phyloP scores from a whole-genome alignment of 2,888 invertebrate species.

The Agonum fuliginosum region DNA sequence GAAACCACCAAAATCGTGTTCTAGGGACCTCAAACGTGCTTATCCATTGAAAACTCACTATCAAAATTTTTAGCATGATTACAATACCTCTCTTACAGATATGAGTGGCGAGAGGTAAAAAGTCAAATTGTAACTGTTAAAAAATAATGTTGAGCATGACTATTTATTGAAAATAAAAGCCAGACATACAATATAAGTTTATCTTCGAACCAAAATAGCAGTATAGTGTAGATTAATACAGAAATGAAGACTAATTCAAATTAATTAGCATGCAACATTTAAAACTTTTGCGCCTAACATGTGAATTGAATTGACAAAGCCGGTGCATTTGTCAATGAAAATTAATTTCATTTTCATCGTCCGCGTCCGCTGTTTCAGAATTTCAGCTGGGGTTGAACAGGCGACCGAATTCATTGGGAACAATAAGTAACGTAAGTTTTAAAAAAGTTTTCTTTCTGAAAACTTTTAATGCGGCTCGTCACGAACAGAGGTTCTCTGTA shows the following conservation, averaged over 20 bases:
- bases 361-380: background rate
- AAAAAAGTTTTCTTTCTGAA: slow-evolving; percentile 42
- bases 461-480: slow-evolving; percentile 51
- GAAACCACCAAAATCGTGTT: too few relatives aligned
- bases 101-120: too few relatives aligned
- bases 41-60: too few relatives aligned
- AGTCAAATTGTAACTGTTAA: too few relatives aligned
- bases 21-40: too few relatives aligned
- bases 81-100: too few relatives aligned
- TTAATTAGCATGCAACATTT: slow-evolving; percentile 12
- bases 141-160: too few relatives aligned
- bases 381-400: background rate
- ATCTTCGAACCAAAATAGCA: too few relatives aligned
- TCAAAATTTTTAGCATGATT: too few relatives aligned
- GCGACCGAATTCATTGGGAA: slow-evolving; percentile 15
- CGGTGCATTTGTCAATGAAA: slow-evolving; percentile 16
- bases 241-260: slow-evolving; percentile 1
- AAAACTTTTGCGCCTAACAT: background rate
- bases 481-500: slow-evolving; percentile 53
- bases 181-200: too few relatives aligned
- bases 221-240: too few relatives aligned
- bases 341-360: slow-evolving; percentile 11
- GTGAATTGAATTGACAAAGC: background rate
- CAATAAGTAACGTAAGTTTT: slow-evolving; percentile 24
- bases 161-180: too few relatives aligned